Percentiles rank a stretch among this genome's conserved stretches.
These are phyloP conservation scores for Augochlorella aurata DNA, from an alignment of 2,888 invertebrate species.

Conservation along the genomic window DNA sequence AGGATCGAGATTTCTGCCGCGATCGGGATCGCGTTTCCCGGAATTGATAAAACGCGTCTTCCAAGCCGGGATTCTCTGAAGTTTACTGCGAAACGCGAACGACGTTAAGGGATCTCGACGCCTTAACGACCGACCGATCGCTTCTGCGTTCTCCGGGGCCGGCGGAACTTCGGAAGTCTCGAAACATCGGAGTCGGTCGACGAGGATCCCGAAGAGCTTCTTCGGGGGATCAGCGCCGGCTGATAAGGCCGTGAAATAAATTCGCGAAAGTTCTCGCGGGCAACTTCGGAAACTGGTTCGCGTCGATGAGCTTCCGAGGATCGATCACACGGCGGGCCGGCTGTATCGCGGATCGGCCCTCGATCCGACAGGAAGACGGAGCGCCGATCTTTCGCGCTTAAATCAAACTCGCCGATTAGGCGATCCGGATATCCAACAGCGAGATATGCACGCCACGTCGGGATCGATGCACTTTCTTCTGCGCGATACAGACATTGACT, in stretches of 20 bases:
- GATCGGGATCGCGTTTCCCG: background rate
- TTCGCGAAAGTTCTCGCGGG: conserved; percentile 47
- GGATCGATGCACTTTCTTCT: background rate
- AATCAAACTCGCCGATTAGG: conserved; percentile 51
- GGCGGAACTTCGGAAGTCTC: conserved; percentile 20
- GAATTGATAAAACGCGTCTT: conserved; percentile 28
- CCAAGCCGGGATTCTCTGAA: background rate
- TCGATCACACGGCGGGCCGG: conserved; percentile 9
- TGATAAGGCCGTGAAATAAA: conserved; percentile 61
- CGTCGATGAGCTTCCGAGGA: conserved; percentile 43
- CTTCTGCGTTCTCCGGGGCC: background rate
- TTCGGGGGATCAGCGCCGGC: conserved; percentile 34
- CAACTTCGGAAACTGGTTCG: conserved; percentile 36
- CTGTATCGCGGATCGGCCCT: conserved; percentile 17
- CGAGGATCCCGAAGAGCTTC: conserved; percentile 42
- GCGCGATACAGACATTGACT: conserved; percentile 19
- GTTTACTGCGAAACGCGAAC: conserved; percentile 31
- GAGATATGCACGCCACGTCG: background rate
- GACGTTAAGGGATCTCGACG: conserved; percentile 43
- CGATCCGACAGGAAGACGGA: conserved; percentile 53
- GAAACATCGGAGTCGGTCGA: conserved; percentile 6
- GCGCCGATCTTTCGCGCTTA: conserved; percentile 30
- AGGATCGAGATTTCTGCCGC: background rate
- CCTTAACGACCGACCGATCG: conserved; percentile 49
- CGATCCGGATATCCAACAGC: conserved; percentile 17